Conservation (phyloP, 2,113 vertebrate genomes). For the Philantomba maxwellii region DNA sequence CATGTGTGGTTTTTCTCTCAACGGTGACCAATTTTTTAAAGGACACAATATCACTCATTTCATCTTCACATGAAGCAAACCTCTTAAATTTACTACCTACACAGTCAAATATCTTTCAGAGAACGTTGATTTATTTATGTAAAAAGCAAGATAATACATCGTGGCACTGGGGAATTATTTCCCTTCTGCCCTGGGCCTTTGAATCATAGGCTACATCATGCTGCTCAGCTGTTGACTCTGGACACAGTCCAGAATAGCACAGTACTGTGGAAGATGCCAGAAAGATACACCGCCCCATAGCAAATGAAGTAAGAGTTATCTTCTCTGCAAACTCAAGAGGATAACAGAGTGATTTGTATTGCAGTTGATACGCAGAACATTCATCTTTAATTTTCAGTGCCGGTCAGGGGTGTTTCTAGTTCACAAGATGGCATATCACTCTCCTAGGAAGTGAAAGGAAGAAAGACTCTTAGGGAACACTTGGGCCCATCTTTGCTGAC, state of each 20-base stretch:
- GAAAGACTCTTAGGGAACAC: neutral
- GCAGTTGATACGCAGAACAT: conserved; percentile 46
- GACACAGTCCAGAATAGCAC: conserved; percentile 65
- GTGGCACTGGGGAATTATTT: conserved; percentile 77
- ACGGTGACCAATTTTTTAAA: conserved; percentile 53
- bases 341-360: conserved; percentile 60
- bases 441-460: conserved; percentile 42
- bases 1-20: conserved; percentile 48
- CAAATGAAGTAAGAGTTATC: conserved; percentile 72
- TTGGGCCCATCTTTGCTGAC: neutral
- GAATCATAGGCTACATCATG: conserved; percentile 73
- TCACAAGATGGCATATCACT: conserved; percentile 42
- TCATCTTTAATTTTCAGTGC: neutral
- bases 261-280: conserved; percentile 68
- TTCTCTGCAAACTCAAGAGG: conserved; percentile 51
- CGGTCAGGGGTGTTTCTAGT: neutral
- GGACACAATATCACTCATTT: conserved; percentile 55
- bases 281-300: conserved; percentile 61
- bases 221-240: conserved; percentile 78
- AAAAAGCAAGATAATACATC: conserved; percentile 76
- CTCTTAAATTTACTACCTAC: conserved; percentile 66
- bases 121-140: conserved; percentile 77
- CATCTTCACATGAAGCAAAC: conserved; percentile 71
- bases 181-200: conserved; percentile 75
- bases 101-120: conserved; percentile 68